Conservation (phyloP, 2,797 vertebrate genomes). For the Oophaga sylvatica region DNA sequence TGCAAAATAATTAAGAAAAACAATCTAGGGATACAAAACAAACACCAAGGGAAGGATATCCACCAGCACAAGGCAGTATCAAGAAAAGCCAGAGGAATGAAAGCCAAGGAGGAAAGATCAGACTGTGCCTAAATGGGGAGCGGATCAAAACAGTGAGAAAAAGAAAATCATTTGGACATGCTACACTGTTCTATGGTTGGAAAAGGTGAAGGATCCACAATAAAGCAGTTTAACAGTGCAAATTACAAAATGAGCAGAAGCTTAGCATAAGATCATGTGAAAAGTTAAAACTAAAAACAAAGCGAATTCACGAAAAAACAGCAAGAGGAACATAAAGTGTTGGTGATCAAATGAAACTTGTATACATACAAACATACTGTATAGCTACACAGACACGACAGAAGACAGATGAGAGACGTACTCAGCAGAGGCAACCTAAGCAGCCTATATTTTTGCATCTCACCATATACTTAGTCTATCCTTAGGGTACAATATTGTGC, state of each 20-base stretch:
- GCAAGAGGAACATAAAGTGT: no score
- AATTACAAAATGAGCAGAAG: background rate
- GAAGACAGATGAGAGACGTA: background rate
- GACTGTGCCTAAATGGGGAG: slow-evolving; percentile 77
- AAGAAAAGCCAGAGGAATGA: slow-evolving; percentile 86
- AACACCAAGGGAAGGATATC: slow-evolving; percentile 78
- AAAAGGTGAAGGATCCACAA: background rate
- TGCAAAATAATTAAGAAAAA: background rate
- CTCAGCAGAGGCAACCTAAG: background rate
- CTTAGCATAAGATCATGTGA: background rate
- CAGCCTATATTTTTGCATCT: background rate
- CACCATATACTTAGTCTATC: background rate
- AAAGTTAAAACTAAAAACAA: background rate
- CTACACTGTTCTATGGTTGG: background rate
- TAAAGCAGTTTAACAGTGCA: background rate
- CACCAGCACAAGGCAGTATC: slow-evolving; percentile 86
- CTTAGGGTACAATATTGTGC: no score
- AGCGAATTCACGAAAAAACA: background rate
- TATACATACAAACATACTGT: background rate
- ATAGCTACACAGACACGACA: background rate
- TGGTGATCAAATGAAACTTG: background rate
- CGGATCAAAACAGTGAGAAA: slow-evolving; percentile 28
- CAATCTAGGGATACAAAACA: background rate
- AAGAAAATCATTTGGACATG: background rate
- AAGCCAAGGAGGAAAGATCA: slow-evolving; percentile 85